Evolutionary conservation across 2,888 invertebrate genomes (phyloP).

Genomic region (Syritta pipiens): DNA sequence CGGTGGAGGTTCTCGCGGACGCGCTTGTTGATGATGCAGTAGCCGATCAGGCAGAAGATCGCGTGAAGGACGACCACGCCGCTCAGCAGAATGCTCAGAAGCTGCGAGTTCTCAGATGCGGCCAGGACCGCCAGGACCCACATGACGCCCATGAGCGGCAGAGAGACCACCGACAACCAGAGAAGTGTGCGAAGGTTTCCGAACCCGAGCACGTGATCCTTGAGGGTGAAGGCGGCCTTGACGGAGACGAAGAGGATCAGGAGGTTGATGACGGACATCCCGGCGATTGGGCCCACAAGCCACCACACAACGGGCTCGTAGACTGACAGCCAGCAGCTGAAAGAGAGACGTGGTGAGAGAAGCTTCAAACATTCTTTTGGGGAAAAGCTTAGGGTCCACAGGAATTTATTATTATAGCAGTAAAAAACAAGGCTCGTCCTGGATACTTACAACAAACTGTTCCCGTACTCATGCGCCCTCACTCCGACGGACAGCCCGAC

Average conservation of each 20-base stretch:
- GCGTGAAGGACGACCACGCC: slow-evolving; percentile 89
- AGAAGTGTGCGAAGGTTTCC: slow-evolving; percentile 91
- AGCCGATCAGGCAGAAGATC: slow-evolving; percentile 90
- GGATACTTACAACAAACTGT: slow-evolving; percentile 91
- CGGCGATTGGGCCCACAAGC: slow-evolving; percentile 93
- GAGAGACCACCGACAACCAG: slow-evolving; percentile 91
- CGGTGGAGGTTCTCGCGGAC: slow-evolving; percentile 86
- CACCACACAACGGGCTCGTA: slow-evolving; percentile 97
- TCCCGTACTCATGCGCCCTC: slow-evolving; percentile 96
- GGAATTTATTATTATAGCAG: too few relatives aligned
- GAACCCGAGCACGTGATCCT: slow-evolving; percentile 93
- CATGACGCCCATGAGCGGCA: slow-evolving; percentile 90
- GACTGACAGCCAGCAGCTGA: slow-evolving; percentile 96
- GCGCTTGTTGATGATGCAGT: slow-evolving; percentile 91
- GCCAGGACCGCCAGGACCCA: slow-evolving; percentile 92
- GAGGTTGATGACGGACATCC: slow-evolving; percentile 88
- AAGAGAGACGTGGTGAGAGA: background rate
- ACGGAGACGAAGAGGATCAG: slow-evolving; percentile 91
- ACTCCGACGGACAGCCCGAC: slow-evolving; percentile 95
- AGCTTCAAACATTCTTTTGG: too few relatives aligned
- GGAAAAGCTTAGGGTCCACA: too few relatives aligned
- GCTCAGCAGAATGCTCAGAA: slow-evolving; percentile 88
- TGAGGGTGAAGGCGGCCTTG: slow-evolving; percentile 92
- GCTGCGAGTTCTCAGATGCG: slow-evolving; percentile 86
- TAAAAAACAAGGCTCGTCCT: too few relatives aligned